Base-by-base conservation (phyloP, 2,797 vertebrate genomes). In the Sebastiscus albofasciatus region DNA sequence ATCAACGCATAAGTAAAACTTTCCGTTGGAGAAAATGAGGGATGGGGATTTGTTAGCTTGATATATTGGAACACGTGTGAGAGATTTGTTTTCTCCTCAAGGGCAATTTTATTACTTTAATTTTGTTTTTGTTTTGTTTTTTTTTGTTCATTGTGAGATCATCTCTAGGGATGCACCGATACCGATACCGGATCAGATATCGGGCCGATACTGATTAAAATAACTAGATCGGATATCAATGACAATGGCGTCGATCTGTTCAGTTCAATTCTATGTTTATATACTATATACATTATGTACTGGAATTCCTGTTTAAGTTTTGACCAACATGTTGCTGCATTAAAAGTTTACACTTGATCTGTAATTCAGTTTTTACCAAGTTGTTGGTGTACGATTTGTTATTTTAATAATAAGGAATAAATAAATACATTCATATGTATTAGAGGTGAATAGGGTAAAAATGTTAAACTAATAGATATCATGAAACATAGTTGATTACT, bases 11-110 rank as follows among this genome's bases (percentile, higher is more conserved):
- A 64, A 54, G 79, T 83, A 70, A 71, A 76, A 74, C 27, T 68
- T 83, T 79, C 68, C 11, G 16, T 20, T 46, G 46, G 13, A 60
- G 12, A 26, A 82, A 75, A 72, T 60, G 10, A 68, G 24, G 24
- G 24, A 29, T 29, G 54, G 1, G 3, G 10, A 66, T 80, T 67
- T 67, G 14, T 68, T 84, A 66, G 81, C 87, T 78, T 84, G 42
- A 82, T 62, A 16, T 34, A 82, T 34, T 52, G 14, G 49, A 79
- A 70, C 33, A 54, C 27, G 20, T 31, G 6, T 20, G 39, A 6
- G 29, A 52, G 22, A 24, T 33, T 58, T 59, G 8, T 33, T 22
- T 20, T 11, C 0, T 52, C 2, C 13, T 33, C 22, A 29, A 64
- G 0, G 27, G 16, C 14, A 33, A 29, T 34, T 49, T 20, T 36